Evolutionary conservation across 1,140 invertebrate species (phyloP), one percentile per base, ranked within the genome.

Genomic region (Zaprionus nigranus): DNA sequence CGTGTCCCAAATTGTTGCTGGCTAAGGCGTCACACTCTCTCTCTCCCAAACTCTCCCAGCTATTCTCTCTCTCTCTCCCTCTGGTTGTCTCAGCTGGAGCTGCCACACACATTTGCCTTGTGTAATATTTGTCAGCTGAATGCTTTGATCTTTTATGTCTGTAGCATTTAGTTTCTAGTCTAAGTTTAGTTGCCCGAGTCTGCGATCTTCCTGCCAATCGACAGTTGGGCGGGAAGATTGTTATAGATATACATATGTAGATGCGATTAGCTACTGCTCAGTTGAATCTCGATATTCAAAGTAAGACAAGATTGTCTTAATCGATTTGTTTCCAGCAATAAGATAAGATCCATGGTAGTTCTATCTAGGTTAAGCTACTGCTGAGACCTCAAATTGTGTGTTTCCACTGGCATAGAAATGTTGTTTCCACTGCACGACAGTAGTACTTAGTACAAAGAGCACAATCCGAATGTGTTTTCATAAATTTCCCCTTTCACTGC

Each of bases 1-100:
- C 54, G 84, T 93, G 49, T 93, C 92, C 65, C 91, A 93, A 61
- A 82, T 93, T 77, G 90, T 86, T 59, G 91, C 91, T 17, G 84
- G 90, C 61, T 92, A 90, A 79, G 60, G n/a, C 38, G 13, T 57
- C 26, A 26, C 40, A 46, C 40, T 26, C 49, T 30, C 28, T 11
- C 20, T 2, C 58, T 43, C 38, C 11, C 38, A 43, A 24, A n/a
- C 36, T 59, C 22, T 54, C 58, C 15, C 36, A 38, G n/a, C n/a
- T 26, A 24, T 7, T 36, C 22, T 53, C 24, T 13, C 63, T 53
- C 11, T 34, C 59, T 22, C 20, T 20, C 20, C 57, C 28, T 49
- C 28, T 46, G 17, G 62, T 13, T 38, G 28, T 71, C 60, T 46
- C 20, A 38, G 53, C 67, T 28, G 43, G 36, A 68, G 38, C 34